A percentile compares a stretch with the other conserved stretches of the same genome.
These are phyloP conservation scores for Drosophila pectinifera DNA, from an alignment of 1,140 invertebrate species.

Conservation along the genomic window DNA sequence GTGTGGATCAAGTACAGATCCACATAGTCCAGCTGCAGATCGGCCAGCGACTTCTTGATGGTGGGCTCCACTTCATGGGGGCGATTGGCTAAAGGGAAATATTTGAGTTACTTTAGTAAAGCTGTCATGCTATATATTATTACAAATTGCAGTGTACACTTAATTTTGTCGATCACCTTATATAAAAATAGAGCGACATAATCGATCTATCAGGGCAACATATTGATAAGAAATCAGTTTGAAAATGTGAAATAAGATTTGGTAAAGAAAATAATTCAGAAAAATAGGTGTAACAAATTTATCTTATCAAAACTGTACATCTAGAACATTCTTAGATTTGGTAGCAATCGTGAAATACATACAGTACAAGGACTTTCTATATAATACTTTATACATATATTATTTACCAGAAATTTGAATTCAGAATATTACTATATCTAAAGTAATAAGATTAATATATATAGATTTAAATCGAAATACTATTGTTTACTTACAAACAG, in stretches of 20 bases:
- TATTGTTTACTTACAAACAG: slow-evolving; percentile 68
- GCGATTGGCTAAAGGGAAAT: slow-evolving; percentile 86
- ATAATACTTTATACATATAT: not conserved
- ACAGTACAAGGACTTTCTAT: not conserved
- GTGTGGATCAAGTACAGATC: slow-evolving; percentile 94
- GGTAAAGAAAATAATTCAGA: not conserved
- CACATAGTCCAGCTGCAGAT: slow-evolving; percentile 91
- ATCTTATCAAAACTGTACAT: not conserved
- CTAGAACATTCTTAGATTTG: not conserved
- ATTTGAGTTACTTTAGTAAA: not conserved
- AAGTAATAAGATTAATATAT: no score
- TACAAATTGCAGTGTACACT: no score
- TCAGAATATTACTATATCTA: no score
- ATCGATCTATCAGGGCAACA: not conserved
- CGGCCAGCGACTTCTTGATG: slow-evolving; percentile 89
- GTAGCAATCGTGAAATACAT: not conserved
- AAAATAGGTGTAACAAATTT: not conserved
- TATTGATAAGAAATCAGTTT: not conserved
- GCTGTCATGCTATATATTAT: no score
- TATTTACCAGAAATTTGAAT: no score
- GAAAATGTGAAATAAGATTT: not conserved
- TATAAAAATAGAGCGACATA: no score
- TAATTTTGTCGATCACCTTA: not conserved
- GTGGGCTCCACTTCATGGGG: slow-evolving; percentile 90
- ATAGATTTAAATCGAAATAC: not conserved